These are phyloP conservation scores for Tachyglossus aculeatus DNA, from an alignment of 2,797 vertebrate genomes.

Conservation along the genomic window DNA sequence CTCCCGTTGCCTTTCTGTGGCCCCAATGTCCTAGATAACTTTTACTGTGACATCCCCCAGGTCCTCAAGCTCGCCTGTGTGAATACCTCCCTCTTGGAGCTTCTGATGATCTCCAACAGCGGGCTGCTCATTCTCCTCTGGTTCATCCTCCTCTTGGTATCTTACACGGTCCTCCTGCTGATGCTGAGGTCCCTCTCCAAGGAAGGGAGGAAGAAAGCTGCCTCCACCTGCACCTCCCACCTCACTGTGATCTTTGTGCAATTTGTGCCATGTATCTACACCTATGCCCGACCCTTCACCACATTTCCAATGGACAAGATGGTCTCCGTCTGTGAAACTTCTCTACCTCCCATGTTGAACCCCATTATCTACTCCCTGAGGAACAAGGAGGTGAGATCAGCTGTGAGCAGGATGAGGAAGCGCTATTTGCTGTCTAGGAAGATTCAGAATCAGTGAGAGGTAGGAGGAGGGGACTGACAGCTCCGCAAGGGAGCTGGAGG, in stretches of 20 bases:
- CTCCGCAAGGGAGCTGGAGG: too few species aligned
- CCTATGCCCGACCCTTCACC: slow-evolving; percentile 39
- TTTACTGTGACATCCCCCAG: slow-evolving; percentile 51
- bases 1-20: slow-evolving; percentile 50
- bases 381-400: slow-evolving; percentile 53
- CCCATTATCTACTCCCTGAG: slow-evolving; percentile 57
- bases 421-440: neutral
- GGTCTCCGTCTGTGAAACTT: slow-evolving; percentile 30
- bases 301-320: slow-evolving; percentile 47
- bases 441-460: slow-evolving; percentile 4
- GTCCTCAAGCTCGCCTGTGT: slow-evolving; percentile 47
- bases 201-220: slow-evolving; percentile 24
- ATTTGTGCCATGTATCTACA: slow-evolving; percentile 51
- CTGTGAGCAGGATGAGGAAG: slow-evolving; percentile 35
- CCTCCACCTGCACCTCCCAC: slow-evolving; percentile 51
- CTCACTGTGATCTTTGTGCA: slow-evolving; percentile 43
- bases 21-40: slow-evolving; percentile 45
- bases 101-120: slow-evolving; percentile 54
- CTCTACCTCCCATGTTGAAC: slow-evolving; percentile 55
- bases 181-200: slow-evolving; percentile 33
- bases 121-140: slow-evolving; percentile 44
- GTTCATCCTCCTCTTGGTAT: slow-evolving; percentile 45
- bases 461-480: too few species aligned
- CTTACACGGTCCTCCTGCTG: slow-evolving; percentile 31
- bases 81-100: slow-evolving; percentile 14